Evolutionary conservation across 2,113 vertebrate species (phyloP).

Genomic region (Antennarius striatus): DNA sequence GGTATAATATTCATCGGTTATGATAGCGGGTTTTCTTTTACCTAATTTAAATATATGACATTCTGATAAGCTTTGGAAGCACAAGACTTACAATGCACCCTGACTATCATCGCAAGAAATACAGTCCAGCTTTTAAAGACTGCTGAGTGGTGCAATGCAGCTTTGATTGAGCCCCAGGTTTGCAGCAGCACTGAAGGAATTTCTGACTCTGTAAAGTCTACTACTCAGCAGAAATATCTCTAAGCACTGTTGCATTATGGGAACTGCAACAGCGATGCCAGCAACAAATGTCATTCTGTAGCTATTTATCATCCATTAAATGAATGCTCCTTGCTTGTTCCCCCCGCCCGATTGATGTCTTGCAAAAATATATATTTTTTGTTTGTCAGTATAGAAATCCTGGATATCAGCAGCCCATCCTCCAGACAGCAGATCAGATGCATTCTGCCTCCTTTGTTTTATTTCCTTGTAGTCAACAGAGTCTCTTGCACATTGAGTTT

Average conservation of each 20-base stretch:
- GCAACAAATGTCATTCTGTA: constrained; percentile 36
- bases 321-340: constrained; percentile 2
- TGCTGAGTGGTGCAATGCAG: constrained; percentile 73
- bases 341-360: constrained; percentile 4
- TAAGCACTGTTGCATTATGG: constrained; percentile 44
- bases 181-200: constrained; percentile 57
- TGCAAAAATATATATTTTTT: constrained; percentile 19
- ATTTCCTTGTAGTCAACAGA: background rate
- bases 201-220: constrained; percentile 54
- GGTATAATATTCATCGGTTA: background rate
- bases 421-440: background rate
- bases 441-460: background rate
- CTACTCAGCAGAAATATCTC: constrained; percentile 70
- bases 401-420: background rate
- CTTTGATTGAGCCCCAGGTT: constrained; percentile 66
- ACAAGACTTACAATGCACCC: background rate
- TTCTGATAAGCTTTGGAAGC: background rate
- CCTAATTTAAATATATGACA: background rate
- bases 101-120: constrained; percentile 14
- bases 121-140: constrained; percentile 18
- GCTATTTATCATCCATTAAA: constrained; percentile 38
- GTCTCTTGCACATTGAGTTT: constrained; percentile 26
- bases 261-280: constrained; percentile 39
- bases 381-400: background rate
- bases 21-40: background rate